Evolutionary conservation across 2,113 vertebrate genomes (phyloP).

Genomic region (Rallus limicola): DNA sequence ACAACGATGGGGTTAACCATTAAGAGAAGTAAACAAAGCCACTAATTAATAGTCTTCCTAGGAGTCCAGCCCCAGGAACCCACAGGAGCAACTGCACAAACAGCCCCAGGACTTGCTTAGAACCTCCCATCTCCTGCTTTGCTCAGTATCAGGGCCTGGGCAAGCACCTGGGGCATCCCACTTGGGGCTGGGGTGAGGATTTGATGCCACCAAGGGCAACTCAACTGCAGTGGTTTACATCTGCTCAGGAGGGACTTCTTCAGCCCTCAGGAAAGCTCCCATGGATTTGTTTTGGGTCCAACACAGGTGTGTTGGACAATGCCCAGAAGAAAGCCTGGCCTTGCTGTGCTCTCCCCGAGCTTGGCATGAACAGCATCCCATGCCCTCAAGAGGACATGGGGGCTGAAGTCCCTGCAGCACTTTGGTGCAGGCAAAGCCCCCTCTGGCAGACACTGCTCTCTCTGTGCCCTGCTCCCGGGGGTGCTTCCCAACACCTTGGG

Average conservation of each 20-base stretch:
- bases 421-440: not conserved
- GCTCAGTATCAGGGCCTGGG: not conserved
- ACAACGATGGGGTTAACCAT: conserved; percentile 19
- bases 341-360: not conserved
- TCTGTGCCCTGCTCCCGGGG: not conserved
- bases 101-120: not conserved
- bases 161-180: not conserved
- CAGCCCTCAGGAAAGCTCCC: not conserved
- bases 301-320: fast-evolving
- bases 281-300: not conserved
- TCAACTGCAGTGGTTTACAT: not conserved
- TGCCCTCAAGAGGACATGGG: fast-evolving
- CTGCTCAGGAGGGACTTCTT: not conserved
- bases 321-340: not conserved
- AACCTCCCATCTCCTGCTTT: not conserved
- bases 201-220: not conserved
- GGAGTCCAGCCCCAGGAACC: not conserved
- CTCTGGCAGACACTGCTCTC: not conserved
- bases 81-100: not conserved
- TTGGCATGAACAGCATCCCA: not conserved
- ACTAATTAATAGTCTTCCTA: conserved; percentile 41
- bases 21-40: conserved; percentile 13
- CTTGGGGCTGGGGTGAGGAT: not conserved
- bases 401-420: not conserved
- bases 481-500: not conserved